phyloP scores from a whole-genome alignment of 2,113 vertebrate species.

The Hemibagrus wyckioides region DNA sequence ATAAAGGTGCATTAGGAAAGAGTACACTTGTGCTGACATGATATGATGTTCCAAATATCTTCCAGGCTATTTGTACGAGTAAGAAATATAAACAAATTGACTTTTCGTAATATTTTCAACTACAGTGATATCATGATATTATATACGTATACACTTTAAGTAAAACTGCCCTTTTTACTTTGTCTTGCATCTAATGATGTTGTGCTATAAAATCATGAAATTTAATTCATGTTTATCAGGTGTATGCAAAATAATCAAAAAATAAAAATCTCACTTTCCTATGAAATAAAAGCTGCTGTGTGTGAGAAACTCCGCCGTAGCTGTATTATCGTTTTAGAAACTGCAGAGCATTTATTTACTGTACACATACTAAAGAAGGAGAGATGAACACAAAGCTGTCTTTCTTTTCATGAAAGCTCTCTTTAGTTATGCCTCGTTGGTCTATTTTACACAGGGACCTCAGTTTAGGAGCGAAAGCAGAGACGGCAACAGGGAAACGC shows the following conservation, averaged over 20 bases:
- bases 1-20: no score
- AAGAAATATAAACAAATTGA: not conserved
- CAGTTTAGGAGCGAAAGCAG: constrained; percentile 87
- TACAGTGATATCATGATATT: not conserved
- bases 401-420: no score
- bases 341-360: no score
- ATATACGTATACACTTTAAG: not conserved
- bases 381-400: not conserved
- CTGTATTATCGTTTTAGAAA: no score
- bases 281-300: not conserved
- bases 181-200: not conserved
- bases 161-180: not conserved
- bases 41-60: not conserved
- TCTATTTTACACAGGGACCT: constrained; percentile 74
- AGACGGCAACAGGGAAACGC: constrained; percentile 84
- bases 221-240: not conserved
- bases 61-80: not conserved
- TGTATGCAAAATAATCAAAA: not conserved
- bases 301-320: not conserved
- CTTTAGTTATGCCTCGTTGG: not conserved
- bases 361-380: no score
- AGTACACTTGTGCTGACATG: no score
- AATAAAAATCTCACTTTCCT: not conserved
- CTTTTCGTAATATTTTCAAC: not conserved
- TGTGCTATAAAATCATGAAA: not conserved